These are phyloP conservation scores for Diplosoma virens DNA, from an alignment of 23 tunicate genomes.

Conservation along the genomic window DNA sequence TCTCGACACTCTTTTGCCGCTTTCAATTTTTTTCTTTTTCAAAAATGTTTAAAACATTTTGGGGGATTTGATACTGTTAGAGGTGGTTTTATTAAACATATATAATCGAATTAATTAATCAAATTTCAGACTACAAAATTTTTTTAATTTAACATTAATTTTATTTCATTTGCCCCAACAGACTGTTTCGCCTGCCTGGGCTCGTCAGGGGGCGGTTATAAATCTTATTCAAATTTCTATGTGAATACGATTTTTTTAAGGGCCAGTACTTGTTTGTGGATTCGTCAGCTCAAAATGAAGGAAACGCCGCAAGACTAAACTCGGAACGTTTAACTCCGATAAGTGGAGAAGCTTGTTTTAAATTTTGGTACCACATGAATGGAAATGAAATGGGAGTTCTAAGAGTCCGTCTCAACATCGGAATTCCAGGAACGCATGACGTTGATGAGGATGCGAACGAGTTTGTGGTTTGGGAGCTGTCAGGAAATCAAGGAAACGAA, in stretches of 20 bases:
- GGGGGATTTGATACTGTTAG: too few species aligned
- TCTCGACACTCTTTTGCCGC: too few species aligned
- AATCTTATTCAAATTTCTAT: neutral
- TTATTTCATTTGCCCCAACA: too few species aligned
- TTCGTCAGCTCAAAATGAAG: conserved; percentile 13
- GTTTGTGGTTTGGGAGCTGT: conserved; percentile 51
- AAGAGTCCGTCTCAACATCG: conserved; percentile 41
- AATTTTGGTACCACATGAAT: conserved; percentile 75
- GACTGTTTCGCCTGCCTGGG: too few species aligned
- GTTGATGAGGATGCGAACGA: conserved; percentile 41
- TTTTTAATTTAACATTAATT: too few species aligned
- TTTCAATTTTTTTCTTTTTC: too few species aligned
- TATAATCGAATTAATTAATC: too few species aligned
- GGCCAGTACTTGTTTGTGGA: conserved; percentile 62
- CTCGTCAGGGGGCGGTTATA: too few species aligned
- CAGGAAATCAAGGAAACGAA: conserved; percentile 53
- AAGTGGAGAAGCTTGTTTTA: conserved; percentile 48
- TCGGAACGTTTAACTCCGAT: conserved; percentile 72
- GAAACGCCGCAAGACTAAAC: conserved; percentile 46
- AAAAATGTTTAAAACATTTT: too few species aligned
- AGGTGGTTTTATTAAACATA: too few species aligned
- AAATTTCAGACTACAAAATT: too few species aligned
- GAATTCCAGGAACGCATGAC: conserved; percentile 63
- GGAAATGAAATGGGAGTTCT: conserved; percentile 55
- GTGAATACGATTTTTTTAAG: conserved; percentile 13